Percentiles rank a stretch among this genome's conserved stretches.
Evolutionary conservation across 2,888 invertebrate genomes (phyloP).

Genomic region (Drosophila recens): DNA sequence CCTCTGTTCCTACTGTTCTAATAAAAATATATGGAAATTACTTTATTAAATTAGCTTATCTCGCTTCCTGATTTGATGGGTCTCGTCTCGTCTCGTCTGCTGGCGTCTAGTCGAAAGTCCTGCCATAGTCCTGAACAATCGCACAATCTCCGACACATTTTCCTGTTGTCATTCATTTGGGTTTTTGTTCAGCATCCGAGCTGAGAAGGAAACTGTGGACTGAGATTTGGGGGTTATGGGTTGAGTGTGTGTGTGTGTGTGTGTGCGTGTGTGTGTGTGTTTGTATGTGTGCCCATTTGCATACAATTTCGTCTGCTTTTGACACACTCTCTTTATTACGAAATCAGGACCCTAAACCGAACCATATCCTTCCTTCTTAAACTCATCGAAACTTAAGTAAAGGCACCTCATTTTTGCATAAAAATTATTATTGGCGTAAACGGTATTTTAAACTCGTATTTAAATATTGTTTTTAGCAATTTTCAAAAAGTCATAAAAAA

Average conservation of each 20-base stretch:
- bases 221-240: not conserved
- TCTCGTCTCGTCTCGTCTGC: not conserved
- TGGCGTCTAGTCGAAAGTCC: not conserved
- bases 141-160: constrained; percentile 60
- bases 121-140: constrained; percentile 40
- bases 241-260: not conserved
- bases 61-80: constrained; percentile 62
- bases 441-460: too few species aligned
- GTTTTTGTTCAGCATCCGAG: constrained; percentile 32
- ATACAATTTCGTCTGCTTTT: constrained; percentile 33
- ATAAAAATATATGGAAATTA: constrained; percentile 78
- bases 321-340: constrained; percentile 12
- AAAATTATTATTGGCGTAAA: too few species aligned
- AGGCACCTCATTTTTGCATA: too few species aligned
- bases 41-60: constrained; percentile 78
- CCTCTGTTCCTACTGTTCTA: constrained; percentile 32
- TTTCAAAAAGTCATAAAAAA: too few species aligned
- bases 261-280: not conserved
- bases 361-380: not conserved
- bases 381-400: too few species aligned
- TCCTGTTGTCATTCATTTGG: constrained; percentile 66
- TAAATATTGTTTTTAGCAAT: too few species aligned
- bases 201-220: not conserved
- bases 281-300: constrained; percentile 39
- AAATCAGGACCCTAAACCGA: constrained; percentile 8